Percentiles rank a stretch among this genome's conserved stretches.
phyloP scores from a whole-genome alignment of 2,113 vertebrate genomes.

The Hydrolagus affinis region DNA sequence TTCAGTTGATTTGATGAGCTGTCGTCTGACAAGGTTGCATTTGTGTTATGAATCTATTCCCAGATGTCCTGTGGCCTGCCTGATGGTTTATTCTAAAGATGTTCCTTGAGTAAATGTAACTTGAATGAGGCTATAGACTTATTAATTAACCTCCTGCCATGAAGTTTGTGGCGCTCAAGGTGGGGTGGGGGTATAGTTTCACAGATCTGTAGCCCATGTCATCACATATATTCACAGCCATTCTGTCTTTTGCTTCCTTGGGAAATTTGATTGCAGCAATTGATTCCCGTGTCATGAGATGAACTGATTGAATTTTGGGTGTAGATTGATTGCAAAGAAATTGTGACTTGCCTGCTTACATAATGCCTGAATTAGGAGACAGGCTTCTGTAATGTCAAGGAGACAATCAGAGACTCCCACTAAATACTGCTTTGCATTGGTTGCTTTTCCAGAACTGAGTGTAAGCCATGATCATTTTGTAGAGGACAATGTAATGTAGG shows the following conservation, averaged over 20 bases:
- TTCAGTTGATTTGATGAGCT: neutral
- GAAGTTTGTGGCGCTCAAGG: neutral
- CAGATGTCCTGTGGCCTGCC: neutral
- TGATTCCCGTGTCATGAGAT: neutral
- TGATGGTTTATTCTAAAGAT: neutral
- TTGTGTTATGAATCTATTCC: neutral
- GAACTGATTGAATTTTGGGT: neutral
- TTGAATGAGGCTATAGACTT: neutral
- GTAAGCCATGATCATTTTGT: too few species aligned
- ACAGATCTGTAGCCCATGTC: neutral
- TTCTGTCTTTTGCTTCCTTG: neutral
- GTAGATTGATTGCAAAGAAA: neutral
- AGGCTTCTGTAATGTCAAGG: neutral
- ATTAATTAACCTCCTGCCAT: slow-evolving; percentile 4
- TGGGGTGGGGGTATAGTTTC: neutral
- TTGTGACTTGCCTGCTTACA: neutral
- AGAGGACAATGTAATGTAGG: too few species aligned
- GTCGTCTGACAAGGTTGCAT: neutral
- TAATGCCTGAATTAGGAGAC: neutral
- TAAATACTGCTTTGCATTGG: too few species aligned
- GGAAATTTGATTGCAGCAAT: neutral
- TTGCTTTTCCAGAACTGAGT: too few species aligned
- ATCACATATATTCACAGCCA: neutral
- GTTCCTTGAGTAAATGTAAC: slow-evolving; percentile 1
- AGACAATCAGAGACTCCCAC: neutral